These are phyloP conservation scores for Mormyrus hasselquistii DNA, from an alignment of 2,797 vertebrate genomes.

Conservation along the genomic window DNA sequence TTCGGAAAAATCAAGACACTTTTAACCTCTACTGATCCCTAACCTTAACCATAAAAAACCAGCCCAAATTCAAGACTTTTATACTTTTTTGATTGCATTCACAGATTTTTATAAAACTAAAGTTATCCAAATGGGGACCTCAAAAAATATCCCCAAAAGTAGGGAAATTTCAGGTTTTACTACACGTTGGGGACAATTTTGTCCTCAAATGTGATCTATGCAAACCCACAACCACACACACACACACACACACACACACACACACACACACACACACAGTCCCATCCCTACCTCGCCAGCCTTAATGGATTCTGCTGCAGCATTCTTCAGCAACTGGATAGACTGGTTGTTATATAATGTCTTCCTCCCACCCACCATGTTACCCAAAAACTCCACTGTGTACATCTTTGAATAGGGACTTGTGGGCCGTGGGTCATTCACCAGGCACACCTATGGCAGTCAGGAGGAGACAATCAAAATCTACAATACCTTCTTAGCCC, in stretches of 20 bases:
- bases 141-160: too few relatives aligned
- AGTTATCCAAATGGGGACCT: too few relatives aligned
- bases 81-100: too few relatives aligned
- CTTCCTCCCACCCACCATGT: constrained; percentile 81
- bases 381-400: constrained; percentile 86
- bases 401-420: constrained; percentile 85
- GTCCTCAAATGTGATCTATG: too few relatives aligned
- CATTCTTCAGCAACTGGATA: constrained; percentile 79
- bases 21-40: too few relatives aligned
- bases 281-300: constrained; percentile 78
- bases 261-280: neutral
- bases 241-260: neutral
- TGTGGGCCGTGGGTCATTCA: constrained; percentile 91
- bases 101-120: too few relatives aligned
- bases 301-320: constrained; percentile 85
- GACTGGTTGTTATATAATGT: constrained; percentile 94
- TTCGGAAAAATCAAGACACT: too few relatives aligned
- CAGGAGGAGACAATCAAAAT: neutral
- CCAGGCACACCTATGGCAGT: constrained; percentile 77
- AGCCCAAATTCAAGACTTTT: too few relatives aligned
- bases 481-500: neutral
- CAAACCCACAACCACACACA: too few relatives aligned
- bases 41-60: too few relatives aligned
- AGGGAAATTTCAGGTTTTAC: too few relatives aligned
- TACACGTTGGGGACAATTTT: too few relatives aligned